Base-by-base conservation (phyloP, 2,888 invertebrate genomes). In the Epinotia brunnichana region DNA sequence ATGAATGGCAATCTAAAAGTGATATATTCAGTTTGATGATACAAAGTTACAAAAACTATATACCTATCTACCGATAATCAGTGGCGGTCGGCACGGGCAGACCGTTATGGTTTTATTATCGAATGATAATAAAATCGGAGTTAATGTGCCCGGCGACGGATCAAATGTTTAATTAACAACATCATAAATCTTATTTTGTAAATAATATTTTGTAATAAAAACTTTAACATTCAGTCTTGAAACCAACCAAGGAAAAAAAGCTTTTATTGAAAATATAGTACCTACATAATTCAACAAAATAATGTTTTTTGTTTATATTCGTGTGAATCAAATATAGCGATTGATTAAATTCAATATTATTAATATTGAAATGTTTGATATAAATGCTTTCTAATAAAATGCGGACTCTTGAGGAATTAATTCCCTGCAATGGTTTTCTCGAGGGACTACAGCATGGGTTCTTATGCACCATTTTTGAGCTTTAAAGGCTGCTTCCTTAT, bases 81-180 rank as follows among this genome's bases (percentile, higher is more conserved):
- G 17, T 51, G 41, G 57, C n/a, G 13, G 44, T n/a, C 29, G 19
- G 56, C 63, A 57, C 21, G 48, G 56, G 21, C 24, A 56, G n/a
- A 69, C 69, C 62, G 51, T 62, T 69, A 72, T 72, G 56, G 67
- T 72, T 73, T 73, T 69, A 59, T 73, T 63, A 63, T 63, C 51
- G 57, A 21, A 57, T 63, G 68, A 69, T 68, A 48, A 73, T 69
- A 69, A 72, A 62, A 61, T 70, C 61, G 3, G 29, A 19, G 39
- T 44, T 57, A 13, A 70, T 70, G 44, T 74, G 64, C 57, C 17
- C 53, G 17, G 19, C 41, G 61, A 72, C 29, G 57, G 57, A 54
- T 73, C 53, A 70, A 17, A 73, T 61, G 56, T 60, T 70, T 70
- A 75, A 73, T 75, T 73, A 75, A 63, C 69, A 73, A 62, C 60